Evolutionary conservation across 2,797 vertebrate genomes (phyloP), one percentile per base, ranked within the genome.

Genomic region (Kryptolebias ocellatus): DNA sequence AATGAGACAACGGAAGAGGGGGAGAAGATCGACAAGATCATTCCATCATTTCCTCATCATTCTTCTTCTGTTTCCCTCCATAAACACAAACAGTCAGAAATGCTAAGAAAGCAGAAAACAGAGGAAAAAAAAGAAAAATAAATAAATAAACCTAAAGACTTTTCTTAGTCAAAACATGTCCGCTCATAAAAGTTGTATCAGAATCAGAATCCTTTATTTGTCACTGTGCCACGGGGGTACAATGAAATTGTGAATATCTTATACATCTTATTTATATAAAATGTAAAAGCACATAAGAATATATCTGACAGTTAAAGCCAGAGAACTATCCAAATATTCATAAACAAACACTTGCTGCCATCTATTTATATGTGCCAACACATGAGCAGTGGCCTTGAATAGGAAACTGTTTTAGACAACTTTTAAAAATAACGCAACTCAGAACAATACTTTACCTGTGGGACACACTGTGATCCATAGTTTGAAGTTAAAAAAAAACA

Each of bases 31-130:
- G 81, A 87, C 64, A 72, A 87, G 84, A 80, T 87, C 85, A 81
- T 88, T 87, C 87, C 88, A 89, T 94, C 89, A 90, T 91, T 92
- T 89, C 80, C 86, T 83, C 83, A 82, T 85, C 84, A 86, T 80
- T 80, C 64, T 79, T 87, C 78, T 84, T 82, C 74, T 64, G 77
- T 70, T 84, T 83, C 84, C 80, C 70, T 73, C 59, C 8, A 27
- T 72, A 68, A 83, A 83, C 81, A 81, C 58, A 82, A 76, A 42
- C 64, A 56, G 72, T 29, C 29, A 60, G 27, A 67, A 76, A 67
- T 29, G 51, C 27, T 2, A 60, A 37, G 6, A 59, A 7, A 27
- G 55, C 0, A 17, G 27, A 59, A 68, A 62, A 44, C 57, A 6
- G 1, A 20, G 31, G 9, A 37, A 37, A 8, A 37, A 37, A 24